Conservation (phyloP, 2,113 vertebrate species). For the Actenoides lindsayi region DNA sequence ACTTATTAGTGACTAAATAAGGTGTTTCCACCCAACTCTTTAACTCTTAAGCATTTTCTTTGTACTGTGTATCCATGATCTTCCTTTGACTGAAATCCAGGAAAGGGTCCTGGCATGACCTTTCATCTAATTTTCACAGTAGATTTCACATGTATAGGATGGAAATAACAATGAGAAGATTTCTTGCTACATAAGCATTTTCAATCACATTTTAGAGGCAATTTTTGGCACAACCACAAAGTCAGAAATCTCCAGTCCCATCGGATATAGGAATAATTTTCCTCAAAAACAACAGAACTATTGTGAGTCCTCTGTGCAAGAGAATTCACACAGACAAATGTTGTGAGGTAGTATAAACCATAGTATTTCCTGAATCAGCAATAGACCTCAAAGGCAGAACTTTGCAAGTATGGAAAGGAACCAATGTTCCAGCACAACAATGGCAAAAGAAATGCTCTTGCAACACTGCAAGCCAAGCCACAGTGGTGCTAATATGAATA, state of each 20-base stretch:
- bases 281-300: background rate
- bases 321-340: background rate
- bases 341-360: background rate
- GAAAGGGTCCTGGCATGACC: background rate
- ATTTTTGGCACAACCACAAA: background rate
- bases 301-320: fast-evolving
- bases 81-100: background rate
- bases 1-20: background rate
- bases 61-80: background rate
- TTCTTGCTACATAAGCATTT: background rate
- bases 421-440: background rate
- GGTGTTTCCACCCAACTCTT: background rate
- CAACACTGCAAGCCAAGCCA: background rate
- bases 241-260: background rate
- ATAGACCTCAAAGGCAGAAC: background rate
- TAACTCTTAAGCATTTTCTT: background rate
- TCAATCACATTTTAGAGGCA: background rate
- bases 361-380: background rate
- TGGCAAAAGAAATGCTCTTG: background rate
- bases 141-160: background rate
- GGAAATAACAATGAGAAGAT: background rate
- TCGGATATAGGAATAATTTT: background rate
- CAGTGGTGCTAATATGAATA: background rate
- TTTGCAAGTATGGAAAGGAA: background rate
- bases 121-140: background rate